Conservation (phyloP, 2,888 invertebrate genomes). For the Pachymerium ferrugineum region DNA sequence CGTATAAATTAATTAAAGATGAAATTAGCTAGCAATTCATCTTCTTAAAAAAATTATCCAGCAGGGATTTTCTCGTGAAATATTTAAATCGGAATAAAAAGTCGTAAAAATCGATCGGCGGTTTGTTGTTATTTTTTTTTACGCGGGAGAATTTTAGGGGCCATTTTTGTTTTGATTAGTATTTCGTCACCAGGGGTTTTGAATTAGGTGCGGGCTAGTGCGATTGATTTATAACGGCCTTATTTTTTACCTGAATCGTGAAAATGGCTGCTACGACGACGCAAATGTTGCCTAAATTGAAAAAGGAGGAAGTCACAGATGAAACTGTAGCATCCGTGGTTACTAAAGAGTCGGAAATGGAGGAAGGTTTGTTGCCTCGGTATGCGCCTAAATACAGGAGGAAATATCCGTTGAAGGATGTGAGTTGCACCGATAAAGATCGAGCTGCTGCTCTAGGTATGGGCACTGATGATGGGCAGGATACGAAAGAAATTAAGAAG, state of each 20-base stretch:
- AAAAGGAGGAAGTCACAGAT: not conserved
- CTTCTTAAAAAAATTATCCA: no score
- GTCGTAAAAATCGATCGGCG: no score
- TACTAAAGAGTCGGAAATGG: not conserved
- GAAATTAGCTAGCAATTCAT: no score
- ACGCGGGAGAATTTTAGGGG: no score
- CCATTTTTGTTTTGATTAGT: not conserved
- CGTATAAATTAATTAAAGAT: no score
- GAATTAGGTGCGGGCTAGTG: not conserved
- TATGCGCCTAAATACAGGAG: slow-evolving; percentile 30
- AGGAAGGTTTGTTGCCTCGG: slow-evolving; percentile 24
- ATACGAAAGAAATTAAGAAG: slow-evolving; percentile 63
- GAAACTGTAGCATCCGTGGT: not conserved
- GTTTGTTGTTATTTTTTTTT: no score
- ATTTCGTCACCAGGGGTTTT: not conserved
- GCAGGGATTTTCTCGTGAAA: no score
- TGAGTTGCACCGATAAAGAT: slow-evolving; percentile 78
- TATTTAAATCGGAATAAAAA: no score
- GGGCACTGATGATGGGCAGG: slow-evolving; percentile 78
- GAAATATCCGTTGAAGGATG: slow-evolving; percentile 32
- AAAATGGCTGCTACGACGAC: not conserved
- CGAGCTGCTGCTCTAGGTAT: slow-evolving; percentile 81
- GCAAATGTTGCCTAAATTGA: not conserved
- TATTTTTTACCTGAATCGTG: not conserved
- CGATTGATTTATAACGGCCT: not conserved